These are phyloP conservation scores for Sarcophilus harrisii DNA, from an alignment of 2,797 vertebrate genomes.

Conservation along the genomic window DNA sequence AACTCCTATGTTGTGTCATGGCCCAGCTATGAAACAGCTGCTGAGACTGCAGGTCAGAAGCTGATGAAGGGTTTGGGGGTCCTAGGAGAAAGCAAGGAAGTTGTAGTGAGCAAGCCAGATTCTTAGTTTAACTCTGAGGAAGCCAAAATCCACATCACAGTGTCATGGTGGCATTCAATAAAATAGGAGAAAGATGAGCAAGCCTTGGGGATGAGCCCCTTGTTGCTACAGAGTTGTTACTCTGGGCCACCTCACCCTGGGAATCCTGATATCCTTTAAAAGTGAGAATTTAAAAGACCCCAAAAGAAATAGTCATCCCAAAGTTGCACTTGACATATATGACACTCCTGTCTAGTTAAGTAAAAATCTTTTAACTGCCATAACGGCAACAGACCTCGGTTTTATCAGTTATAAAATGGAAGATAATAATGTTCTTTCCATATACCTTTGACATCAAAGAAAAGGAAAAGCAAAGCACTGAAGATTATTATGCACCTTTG, in stretches of 20 bases:
- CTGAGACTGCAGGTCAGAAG: neutral
- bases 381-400: neutral
- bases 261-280: neutral
- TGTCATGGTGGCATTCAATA: neutral
- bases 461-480: neutral
- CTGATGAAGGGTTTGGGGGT: neutral
- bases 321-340: neutral
- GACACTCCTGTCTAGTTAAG: neutral
- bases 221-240: neutral
- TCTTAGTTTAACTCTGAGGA: neutral
- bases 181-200: neutral
- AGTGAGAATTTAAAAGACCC: neutral
- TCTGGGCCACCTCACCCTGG: neutral
- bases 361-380: neutral
- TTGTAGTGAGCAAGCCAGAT: neutral
- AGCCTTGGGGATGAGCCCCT: neutral
- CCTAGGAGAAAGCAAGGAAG: neutral
- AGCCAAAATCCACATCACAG: neutral
- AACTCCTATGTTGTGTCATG: neutral
- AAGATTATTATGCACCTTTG: neutral
- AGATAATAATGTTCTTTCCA: neutral
- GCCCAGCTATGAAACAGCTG: neutral
- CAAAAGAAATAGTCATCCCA: neutral
- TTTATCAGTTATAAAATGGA: neutral
- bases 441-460: neutral